phyloP scores from a whole-genome alignment of 2,888 invertebrate species.

The Aporophyla lueneburgensis region DNA sequence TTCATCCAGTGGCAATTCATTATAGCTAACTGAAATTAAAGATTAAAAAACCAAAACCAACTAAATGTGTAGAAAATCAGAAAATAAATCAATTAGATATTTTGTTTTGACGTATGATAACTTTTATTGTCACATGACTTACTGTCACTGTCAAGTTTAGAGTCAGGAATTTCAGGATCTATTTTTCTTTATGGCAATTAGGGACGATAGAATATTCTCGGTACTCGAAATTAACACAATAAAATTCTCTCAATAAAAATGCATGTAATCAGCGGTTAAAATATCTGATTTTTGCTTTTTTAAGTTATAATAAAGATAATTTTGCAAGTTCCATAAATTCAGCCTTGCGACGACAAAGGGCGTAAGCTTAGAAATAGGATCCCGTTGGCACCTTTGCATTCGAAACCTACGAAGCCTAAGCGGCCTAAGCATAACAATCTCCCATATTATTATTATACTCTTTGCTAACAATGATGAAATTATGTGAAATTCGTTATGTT shows the following conservation, averaged over 20 bases:
- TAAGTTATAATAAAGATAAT: neutral
- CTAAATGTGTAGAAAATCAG: neutral
- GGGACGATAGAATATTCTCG: too few relatives aligned
- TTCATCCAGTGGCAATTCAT: slow-evolving; percentile 83
- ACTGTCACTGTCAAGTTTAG: neutral
- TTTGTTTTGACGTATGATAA: slow-evolving; percentile 5
- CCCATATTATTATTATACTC: too few relatives aligned
- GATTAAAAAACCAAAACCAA: neutral
- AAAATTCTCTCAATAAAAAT: neutral
- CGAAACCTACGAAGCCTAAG: neutral
- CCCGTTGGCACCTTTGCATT: too few relatives aligned
- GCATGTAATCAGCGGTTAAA: neutral
- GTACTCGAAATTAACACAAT: neutral
- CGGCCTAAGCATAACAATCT: too few relatives aligned
- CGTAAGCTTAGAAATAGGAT: neutral
- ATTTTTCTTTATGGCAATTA: slow-evolving; percentile 9
- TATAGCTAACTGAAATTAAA: slow-evolving; percentile 16
- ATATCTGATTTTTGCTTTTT: neutral
- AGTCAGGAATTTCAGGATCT: neutral
- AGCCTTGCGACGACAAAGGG: neutral
- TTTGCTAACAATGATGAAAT: slow-evolving; percentile 31
- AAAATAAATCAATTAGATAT: neutral
- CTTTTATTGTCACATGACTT: neutral
- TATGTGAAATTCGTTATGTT: slow-evolving; percentile 13
- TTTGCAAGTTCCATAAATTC: neutral